phyloP scores from a whole-genome alignment of 2,888 invertebrate genomes.

The Deladenus siricidicola region DNA sequence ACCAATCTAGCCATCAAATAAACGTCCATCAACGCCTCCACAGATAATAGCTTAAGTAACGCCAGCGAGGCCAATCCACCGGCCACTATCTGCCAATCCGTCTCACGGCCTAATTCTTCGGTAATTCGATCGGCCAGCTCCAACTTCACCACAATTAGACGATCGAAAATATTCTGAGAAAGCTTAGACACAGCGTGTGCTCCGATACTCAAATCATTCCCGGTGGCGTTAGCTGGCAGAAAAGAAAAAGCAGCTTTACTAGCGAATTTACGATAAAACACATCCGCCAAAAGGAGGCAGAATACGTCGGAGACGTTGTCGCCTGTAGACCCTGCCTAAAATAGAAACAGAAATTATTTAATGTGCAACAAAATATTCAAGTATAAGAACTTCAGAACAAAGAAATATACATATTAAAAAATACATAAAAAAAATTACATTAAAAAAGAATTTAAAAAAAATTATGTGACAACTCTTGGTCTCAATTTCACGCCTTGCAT shows the following conservation, averaged over 20 bases:
- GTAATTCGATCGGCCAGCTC: slow-evolving; percentile 18
- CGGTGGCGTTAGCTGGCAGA: no score
- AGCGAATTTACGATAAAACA: slow-evolving; percentile 37
- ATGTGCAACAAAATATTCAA: not conserved
- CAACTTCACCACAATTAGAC: slow-evolving; percentile 19
- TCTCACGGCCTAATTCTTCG: slow-evolving; percentile 17
- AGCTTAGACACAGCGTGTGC: slow-evolving; percentile 1
- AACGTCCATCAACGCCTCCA: slow-evolving; percentile 36
- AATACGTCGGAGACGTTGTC: slow-evolving; percentile 45
- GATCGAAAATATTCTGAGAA: slow-evolving; percentile 13
- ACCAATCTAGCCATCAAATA: slow-evolving; percentile 42
- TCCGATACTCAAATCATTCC: not conserved
- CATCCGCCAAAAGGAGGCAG: slow-evolving; percentile 41
- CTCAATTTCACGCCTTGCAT: no score
- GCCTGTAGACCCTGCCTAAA: slow-evolving; percentile 10
- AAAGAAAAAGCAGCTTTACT: slow-evolving; percentile 26
- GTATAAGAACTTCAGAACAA: not conserved
- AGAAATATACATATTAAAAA: not conserved
- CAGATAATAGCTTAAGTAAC: slow-evolving; percentile 31
- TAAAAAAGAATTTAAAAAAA: no score
- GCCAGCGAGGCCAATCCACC: slow-evolving; percentile 39
- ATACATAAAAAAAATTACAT: not conserved
- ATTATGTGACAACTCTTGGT: no score
- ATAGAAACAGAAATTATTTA: not conserved
- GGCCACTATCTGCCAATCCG: slow-evolving; percentile 37